Conservation (phyloP, 2,113 vertebrate genomes). For the Peromyscus polionotus region DNA sequence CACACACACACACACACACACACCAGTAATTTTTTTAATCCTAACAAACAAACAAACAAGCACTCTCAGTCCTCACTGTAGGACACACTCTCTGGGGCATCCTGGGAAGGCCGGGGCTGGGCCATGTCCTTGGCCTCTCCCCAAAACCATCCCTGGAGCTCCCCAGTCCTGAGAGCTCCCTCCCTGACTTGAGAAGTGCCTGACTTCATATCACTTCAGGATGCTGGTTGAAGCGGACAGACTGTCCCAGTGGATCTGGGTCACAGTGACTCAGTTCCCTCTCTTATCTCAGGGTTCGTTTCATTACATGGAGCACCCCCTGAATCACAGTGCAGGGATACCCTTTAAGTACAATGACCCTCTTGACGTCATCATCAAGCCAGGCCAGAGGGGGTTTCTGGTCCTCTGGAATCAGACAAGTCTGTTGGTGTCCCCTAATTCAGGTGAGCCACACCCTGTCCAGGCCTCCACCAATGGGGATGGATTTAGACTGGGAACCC, state of each 20-base stretch:
- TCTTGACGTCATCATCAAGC: background rate
- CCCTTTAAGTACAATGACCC: background rate
- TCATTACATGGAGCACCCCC: background rate
- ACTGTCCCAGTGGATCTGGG: background rate
- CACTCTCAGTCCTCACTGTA: background rate
- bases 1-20: too few species aligned
- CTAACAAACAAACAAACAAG: too few species aligned
- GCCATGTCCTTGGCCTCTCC: background rate
- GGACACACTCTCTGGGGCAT: background rate
- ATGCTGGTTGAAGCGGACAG: background rate
- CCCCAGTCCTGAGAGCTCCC: background rate
- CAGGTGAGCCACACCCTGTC: conserved; percentile 40
- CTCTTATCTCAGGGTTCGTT: conserved; percentile 62
- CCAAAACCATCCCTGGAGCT: background rate
- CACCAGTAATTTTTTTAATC: background rate
- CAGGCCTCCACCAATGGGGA: background rate
- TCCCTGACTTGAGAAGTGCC: background rate
- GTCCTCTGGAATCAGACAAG: conserved; percentile 44
- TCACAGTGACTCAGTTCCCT: background rate
- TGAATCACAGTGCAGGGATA: background rate
- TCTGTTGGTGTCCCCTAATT: conserved; percentile 47
- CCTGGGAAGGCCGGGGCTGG: background rate
- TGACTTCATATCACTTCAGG: background rate
- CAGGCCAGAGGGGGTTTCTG: conserved; percentile 53
- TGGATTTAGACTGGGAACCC: background rate